Base-by-base conservation (phyloP, 1,140 invertebrate genomes). In the Micrasema longulum region DNA sequence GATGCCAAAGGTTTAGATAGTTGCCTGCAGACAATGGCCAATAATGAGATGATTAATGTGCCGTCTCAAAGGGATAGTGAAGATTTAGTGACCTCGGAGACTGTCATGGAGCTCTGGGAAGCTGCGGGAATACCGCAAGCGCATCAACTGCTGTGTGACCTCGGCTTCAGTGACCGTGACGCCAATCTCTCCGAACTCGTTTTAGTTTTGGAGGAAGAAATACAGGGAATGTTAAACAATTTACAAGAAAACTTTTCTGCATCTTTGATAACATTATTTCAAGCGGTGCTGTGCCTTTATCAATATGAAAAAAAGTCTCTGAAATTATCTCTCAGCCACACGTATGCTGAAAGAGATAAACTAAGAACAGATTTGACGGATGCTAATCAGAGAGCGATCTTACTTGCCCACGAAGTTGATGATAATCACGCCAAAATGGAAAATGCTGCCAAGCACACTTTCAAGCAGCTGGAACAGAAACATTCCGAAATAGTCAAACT, bases 391-490 rank as follows among this genome's bases (percentile, higher is more conserved):
- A 84, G 94, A 70, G 92, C 93, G 0, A 86, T 89, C 6, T 76
- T 95, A 36, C 81, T 97, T 18, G 95, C 94, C 1, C 91, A 93
- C 69, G 95, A 97, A 82, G 91, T 96, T 1, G 95, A 97, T 79
- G 96, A 97, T 60, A 91, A 93, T 76, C 94, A 97, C 80, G 85
- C 88, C 0, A 87, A 90, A 43, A 86, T 96, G 76, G 95, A 97
- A 81, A 89, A 89, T 69, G 88, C 89, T 23, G 84, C 90, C 55
- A 87, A 91, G 77, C 87, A 89, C 41, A 89, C 91, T 63, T 83
- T 91, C 41, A 91, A 90, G 52, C 84, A 89, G 55, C 79, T 94
- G 1, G 94, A 96, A 77, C 87, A 89, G 45, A 88, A 91, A 68
- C 93, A 95, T 77, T 81, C 89, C 0, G 93, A 95, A 74, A 88